Evolutionary conservation across 2,113 vertebrate genomes (phyloP).

Genomic region (Chaetorhynchus papuensis): DNA sequence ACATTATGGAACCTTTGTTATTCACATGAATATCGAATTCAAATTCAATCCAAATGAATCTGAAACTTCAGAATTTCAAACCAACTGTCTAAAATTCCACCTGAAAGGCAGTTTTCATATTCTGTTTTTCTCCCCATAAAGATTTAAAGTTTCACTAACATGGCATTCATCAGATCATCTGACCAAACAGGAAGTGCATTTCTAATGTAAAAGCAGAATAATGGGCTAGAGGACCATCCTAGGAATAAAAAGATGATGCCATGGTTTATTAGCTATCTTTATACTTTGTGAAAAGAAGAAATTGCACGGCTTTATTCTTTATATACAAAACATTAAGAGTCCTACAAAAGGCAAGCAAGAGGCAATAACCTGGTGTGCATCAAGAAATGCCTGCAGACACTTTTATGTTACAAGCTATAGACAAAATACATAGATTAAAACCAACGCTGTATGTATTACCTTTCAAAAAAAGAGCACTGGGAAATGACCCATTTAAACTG

Average conservation of each 20-base stretch:
- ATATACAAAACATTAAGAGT: neutral
- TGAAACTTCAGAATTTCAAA: neutral
- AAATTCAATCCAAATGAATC: neutral
- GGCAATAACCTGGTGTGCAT: neutral
- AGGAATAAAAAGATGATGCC: neutral
- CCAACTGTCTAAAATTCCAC: neutral
- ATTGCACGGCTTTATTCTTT: neutral
- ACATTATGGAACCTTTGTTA: neutral
- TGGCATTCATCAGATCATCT: neutral
- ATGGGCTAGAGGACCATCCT: neutral
- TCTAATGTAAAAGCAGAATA: neutral
- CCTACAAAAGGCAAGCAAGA: neutral
- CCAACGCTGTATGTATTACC: accelerated
- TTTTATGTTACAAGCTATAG: neutral
- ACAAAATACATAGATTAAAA: neutral
- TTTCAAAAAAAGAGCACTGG: neutral
- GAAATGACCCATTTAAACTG: neutral
- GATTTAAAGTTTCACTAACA: neutral
- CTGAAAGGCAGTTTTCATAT: neutral
- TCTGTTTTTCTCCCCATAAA: neutral
- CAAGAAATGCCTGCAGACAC: neutral
- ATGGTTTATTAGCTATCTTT: neutral
- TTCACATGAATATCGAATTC: neutral
- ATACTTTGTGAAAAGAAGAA: neutral
- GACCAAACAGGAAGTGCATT: neutral